These are phyloP conservation scores for Pasiphila rectangulata DNA, from an alignment of 2,888 invertebrate species.

Conservation along the genomic window DNA sequence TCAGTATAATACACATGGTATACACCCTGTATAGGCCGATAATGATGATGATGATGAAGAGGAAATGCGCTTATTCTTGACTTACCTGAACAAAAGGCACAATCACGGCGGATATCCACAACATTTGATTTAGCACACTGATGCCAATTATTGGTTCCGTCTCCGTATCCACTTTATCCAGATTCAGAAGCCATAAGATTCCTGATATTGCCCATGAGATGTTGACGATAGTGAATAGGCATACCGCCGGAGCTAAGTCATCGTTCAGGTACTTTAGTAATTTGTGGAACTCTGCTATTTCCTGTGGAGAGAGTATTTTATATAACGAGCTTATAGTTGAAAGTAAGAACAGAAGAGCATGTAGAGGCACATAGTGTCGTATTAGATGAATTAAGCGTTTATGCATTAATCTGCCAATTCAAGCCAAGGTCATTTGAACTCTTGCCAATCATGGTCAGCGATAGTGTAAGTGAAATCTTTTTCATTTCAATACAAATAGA, in stretches of 20 bases:
- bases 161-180: constrained; percentile 81
- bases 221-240: constrained; percentile 88
- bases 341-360: no score
- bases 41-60: no score
- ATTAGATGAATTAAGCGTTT: no score
- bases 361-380: no score
- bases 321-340: no score
- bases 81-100: constrained; percentile 87
- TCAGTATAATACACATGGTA: no score
- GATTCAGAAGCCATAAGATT: constrained; percentile 83
- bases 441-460: no score
- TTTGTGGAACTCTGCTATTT: constrained; percentile 89
- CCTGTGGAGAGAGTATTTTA: constrained; percentile 73
- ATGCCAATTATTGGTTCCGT: constrained; percentile 81
- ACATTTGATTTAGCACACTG: constrained; percentile 79
- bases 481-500: no score
- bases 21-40: no score
- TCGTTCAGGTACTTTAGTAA: constrained; percentile 88
- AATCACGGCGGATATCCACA: constrained; percentile 84
- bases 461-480: no score
- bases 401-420: no score
- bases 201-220: constrained; percentile 87
- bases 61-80: no score
- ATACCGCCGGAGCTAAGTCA: constrained; percentile 87
- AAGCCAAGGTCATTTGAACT: neutral